Base-by-base conservation (phyloP, 2,888 invertebrate species). In the Melanostoma mellinum region DNA sequence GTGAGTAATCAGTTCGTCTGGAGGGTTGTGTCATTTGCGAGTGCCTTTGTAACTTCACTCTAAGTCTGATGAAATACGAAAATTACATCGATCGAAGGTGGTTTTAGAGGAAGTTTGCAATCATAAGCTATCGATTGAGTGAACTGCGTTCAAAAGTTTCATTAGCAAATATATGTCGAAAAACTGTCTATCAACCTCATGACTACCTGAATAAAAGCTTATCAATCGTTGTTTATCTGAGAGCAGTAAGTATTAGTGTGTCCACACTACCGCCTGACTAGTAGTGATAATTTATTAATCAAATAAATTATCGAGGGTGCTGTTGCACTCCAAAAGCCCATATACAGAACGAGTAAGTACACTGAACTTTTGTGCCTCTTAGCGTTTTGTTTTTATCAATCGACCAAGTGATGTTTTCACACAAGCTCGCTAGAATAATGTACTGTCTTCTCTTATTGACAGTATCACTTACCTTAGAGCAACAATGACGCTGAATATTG, bases 221-320 rank as follows among this genome's bases (percentile, higher is more conserved):
- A 61, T 61, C 61, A 36, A 42, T 42, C 48, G 3, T 20, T 5
- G 30, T 61, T 61, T 36, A 61, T 48, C 61, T 61, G 9, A 3
- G 48, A 30, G 30, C 38, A 63, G 61, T 36, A 2, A 38, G 20
- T 30, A 35, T 30, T 2, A 9, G 50, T 50, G 32, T 38, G n/a
- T 50, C 50, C 48, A 50, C 63, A 63, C 63, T 63, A 63, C 50
- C 63, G 6, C 10, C 38, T 63, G 50, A 63, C 32, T 9, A 32
- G 40, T 40, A 30, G 44, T 50, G 50, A 63, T 63, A 63, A 63
- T 50, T 63, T 38, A 63, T 63, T 50, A 38, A 63, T 50, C 63
- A 63, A 63, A 63, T 63, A 63, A 63, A 40, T 63, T n/a, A 48
- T 5, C 33, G 10, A 60, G 33, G 1, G n/a, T 32, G 33, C 33